These are phyloP conservation scores for Macrophya annulata DNA, from an alignment of 2,888 invertebrate genomes.

Conservation along the genomic window DNA sequence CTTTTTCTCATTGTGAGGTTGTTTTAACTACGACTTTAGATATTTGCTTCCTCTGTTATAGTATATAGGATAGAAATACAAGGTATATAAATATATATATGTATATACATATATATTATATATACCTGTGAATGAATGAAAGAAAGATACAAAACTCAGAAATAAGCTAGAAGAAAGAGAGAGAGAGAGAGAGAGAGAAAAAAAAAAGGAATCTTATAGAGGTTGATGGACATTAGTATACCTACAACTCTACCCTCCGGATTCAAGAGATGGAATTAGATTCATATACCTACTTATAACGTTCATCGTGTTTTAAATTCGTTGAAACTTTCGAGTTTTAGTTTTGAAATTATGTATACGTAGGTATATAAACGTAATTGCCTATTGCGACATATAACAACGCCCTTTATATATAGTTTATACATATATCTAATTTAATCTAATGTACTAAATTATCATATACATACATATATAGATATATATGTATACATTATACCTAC, in stretches of 20 bases:
- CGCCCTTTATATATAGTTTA: not conserved
- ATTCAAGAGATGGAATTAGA: not conserved
- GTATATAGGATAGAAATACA: not conserved
- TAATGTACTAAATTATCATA: not conserved
- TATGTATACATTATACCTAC: no score
- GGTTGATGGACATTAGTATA: not conserved
- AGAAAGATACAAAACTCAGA: not conserved
- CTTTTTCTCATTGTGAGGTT: not conserved
- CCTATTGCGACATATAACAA: constrained; percentile 11
- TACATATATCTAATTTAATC: not conserved
- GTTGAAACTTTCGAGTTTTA: not conserved
- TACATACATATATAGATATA: not conserved
- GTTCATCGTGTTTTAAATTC: not conserved
- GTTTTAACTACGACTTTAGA: not conserved
- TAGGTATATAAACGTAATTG: constrained; percentile 20
- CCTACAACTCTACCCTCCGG: not conserved
- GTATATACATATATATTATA: no score
- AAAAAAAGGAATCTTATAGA: constrained; percentile 49
- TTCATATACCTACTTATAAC: no score
- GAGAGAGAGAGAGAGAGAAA: constrained; percentile 34
- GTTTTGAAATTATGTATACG: not conserved
- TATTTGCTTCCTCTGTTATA: not conserved
- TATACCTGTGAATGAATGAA: not conserved
- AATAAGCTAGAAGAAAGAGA: no score
- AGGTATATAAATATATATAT: no score